These are phyloP conservation scores for Acropora tenuis DNA, from an alignment of 64 coral and sea anemone species.

Conservation along the genomic window DNA sequence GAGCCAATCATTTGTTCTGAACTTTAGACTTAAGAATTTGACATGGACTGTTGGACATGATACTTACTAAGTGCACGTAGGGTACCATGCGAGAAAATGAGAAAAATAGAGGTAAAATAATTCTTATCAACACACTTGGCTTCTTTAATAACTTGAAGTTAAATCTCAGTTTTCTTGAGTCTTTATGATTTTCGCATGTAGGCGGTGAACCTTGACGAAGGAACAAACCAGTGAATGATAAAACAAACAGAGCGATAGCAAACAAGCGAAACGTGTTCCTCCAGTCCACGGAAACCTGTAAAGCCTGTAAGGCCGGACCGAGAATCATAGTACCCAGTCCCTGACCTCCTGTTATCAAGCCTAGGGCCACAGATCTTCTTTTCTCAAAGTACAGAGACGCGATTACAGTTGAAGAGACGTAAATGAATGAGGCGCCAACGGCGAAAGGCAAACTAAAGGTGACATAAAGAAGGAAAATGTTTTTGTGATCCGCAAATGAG, in stretches of 20 bases:
- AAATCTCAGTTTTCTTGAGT: neutral
- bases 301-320: neutral
- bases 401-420: neutral
- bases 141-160: conserved; percentile 6
- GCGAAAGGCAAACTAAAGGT: conserved; percentile 34
- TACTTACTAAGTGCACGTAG: conserved; percentile 33
- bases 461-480: neutral
- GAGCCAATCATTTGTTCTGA: no score
- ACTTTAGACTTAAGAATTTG: no score
- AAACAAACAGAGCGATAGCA: neutral
- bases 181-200: neutral
- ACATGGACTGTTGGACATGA: neutral
- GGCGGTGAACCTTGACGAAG: neutral
- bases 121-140: neutral
- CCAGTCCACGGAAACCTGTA: conserved; percentile 10
- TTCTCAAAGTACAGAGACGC: conserved; percentile 13
- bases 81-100: conserved; percentile 6
- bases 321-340: conserved; percentile 41
- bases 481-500: neutral
- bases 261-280: conserved; percentile 8
- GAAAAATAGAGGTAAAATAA: neutral
- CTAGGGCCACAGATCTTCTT: conserved; percentile 27
- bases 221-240: neutral
- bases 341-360: conserved; percentile 1
- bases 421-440: neutral